Evolutionary conservation across 2,113 vertebrate species (phyloP), one percentile per base, ranked within the genome.

Genomic region (Scytalopus superciliaris): DNA sequence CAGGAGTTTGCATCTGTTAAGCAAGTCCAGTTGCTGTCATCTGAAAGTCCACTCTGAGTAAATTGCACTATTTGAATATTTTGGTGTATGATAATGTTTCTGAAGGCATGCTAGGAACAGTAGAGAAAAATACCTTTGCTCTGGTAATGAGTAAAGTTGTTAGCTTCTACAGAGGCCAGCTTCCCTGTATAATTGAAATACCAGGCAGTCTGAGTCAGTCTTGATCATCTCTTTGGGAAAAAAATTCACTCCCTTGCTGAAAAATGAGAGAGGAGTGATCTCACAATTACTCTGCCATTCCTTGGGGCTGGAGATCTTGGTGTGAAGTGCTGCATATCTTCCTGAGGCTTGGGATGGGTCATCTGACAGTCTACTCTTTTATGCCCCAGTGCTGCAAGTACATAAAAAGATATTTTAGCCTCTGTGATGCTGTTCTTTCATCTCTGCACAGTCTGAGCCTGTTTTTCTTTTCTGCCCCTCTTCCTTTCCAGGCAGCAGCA

Each of bases 91-190:
- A 24, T 82, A 91, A 79, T 19, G 23, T 91, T 89, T 76, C 49
- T 91, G 84, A 95, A 66, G 33, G 3, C 3, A 31, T 76, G 77
- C 59, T 68, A 84, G 59, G 52, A 94, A 73, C 31, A 47, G 44
- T 11, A 76, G 72, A 33, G 89, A 96, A 94, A 96, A 95, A 52
- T 90, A 76, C 78, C 55, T 91, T 91, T 75, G 59, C 16, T 76
- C 37, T 89, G 78, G 23, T 90, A 93, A 86, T 63, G 63, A 93
- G 64, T 81, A 35, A 92, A 86, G 42, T 93, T 7, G 1, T 89
- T 89, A 87, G 27, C 45, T 83, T 94, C 84, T 90, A 42, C 85
- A 77, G 75, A 63, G 50, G 78, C 78, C 84, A 93, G 33, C 35
- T 94, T 91, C 63, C 79, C 55, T 49, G 14, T 80, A 74, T 50